Evolutionary conservation across 2,888 invertebrate species (phyloP), one percentile per base, ranked within the genome.

Genomic region (Zelleria hepariella): DNA sequence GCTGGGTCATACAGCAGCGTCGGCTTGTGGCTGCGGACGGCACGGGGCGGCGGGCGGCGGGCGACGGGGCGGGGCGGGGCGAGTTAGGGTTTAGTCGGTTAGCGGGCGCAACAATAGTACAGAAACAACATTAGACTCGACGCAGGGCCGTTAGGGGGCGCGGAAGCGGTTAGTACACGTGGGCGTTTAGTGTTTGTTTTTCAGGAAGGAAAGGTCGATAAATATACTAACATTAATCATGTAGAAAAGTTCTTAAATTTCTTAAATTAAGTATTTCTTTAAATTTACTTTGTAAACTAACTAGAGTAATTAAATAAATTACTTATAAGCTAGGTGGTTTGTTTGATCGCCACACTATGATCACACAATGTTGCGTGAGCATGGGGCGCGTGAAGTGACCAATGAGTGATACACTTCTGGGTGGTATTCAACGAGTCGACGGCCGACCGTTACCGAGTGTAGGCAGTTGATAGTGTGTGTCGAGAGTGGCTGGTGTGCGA

Each of bases 1-100:
- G 94, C 93, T 68, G 96, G 96, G 91, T 96, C 96, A 91, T 94
- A 96, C 78, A 91, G 92, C 78, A 93, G 84, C 66, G 94, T 92
- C 81, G 93, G 93, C 91, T 92, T 93, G 81, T 87, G 83, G 73
- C 91, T 91, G 80, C 69, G 61, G 59, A 63, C 63, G 49, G 57
- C 51, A 53, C 61, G 65, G 62, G 59, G 57, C 58, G 60, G 59
- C 60, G 60, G 62, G 66, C 64, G 64, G 68, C 63, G 67, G 64
- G 58, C 64, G 58, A 59, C 27, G 64, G 61, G 59, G 62, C 65
- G 69, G 68, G 68, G 66, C 70, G 70, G 70, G 78, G 81, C 77
- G 70, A 75, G 82, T 85, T 84, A 87, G 86, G 76, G 69, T 79
- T 86, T 85, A 86, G 86, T 83, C 82, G 80, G 86, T 87, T 86